Percentiles rank a stretch among this genome's conserved stretches.
Evolutionary conservation across 2,888 invertebrate species (phyloP).

Genomic region (Branchipolynoe longqiensis): DNA sequence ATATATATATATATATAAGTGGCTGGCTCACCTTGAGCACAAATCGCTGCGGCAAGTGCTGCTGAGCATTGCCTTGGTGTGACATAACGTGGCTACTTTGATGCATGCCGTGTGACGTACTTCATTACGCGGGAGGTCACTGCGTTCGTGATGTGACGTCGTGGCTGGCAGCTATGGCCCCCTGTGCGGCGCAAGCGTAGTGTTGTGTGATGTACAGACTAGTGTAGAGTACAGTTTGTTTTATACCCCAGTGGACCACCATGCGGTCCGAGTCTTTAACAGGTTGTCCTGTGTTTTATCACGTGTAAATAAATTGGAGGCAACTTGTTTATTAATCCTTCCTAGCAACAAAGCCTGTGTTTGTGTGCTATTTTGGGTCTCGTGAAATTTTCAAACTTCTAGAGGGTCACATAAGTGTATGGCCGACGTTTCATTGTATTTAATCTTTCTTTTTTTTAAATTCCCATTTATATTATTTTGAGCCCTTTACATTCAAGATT

Average conservation of each 20-base stretch:
- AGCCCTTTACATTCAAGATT: no score
- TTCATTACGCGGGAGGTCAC: no score
- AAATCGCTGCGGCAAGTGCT: background rate
- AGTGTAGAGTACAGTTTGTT: conserved; percentile 57
- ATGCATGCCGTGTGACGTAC: conserved; percentile 20
- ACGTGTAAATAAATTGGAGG: conserved; percentile 58
- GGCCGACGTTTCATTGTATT: no score
- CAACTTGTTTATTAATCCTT: conserved; percentile 60
- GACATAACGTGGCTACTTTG: background rate
- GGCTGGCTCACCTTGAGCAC: background rate
- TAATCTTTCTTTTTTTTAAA: no score
- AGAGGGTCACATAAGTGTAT: no score
- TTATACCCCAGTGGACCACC: conserved; percentile 52
- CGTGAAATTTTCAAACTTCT: no score
- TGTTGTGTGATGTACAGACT: conserved; percentile 24
- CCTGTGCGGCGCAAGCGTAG: conserved; percentile 35
- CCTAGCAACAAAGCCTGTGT: conserved; percentile 46
- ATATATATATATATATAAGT: background rate
- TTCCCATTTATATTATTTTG: no score
- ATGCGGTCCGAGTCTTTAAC: conserved; percentile 43
- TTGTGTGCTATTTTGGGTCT: no score
- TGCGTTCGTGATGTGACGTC: conserved; percentile 6
- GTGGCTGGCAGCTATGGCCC: conserved; percentile 7
- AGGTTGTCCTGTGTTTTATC: conserved; percentile 59
- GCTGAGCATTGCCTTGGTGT: conserved; percentile 18